Evolutionary conservation across 92 coral and sea anemone species (phyloP).

Genomic region (Isaurus tuberculatus): DNA sequence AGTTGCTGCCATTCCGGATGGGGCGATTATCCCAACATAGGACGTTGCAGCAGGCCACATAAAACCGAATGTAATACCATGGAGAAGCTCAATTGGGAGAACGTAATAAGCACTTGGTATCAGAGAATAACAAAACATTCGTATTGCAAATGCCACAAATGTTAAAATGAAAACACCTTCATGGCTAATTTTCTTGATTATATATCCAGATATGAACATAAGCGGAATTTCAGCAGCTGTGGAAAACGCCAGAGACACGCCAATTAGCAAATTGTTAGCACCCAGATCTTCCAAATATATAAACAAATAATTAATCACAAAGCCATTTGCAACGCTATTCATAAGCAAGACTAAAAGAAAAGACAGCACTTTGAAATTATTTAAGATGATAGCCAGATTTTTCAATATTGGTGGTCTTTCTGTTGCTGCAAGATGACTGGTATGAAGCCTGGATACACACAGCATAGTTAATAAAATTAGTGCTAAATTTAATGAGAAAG

Average conservation of each 20-base stretch:
- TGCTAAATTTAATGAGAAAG: conserved; percentile 53
- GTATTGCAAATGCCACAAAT: conserved; percentile 51
- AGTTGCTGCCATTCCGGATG: conserved; percentile 64
- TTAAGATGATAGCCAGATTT: conserved; percentile 45
- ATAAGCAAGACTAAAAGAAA: conserved; percentile 59
- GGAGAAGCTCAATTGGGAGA: conserved; percentile 63
- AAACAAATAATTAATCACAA: conserved; percentile 41
- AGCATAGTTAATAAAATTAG: conserved; percentile 32
- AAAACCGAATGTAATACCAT: conserved; percentile 66
- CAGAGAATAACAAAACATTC: conserved; percentile 60
- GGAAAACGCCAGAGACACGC: conserved; percentile 49
- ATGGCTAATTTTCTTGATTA: conserved; percentile 55
- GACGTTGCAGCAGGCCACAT: conserved; percentile 69
- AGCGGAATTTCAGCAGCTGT: conserved; percentile 58
- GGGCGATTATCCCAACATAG: conserved; percentile 60
- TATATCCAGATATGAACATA: conserved; percentile 59
- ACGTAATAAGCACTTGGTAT: conserved; percentile 61
- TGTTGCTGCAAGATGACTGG: conserved; percentile 50
- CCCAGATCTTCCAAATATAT: conserved; percentile 58
- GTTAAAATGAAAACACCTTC: conserved; percentile 60
- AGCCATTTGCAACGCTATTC: conserved; percentile 38
- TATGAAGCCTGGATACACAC: conserved; percentile 47
- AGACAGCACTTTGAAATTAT: conserved; percentile 42
- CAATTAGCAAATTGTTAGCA: conserved; percentile 61
- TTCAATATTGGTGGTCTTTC: conserved; percentile 49